Conservation (phyloP, 2,113 vertebrate genomes). For the Corydoras maculifer region DNA sequence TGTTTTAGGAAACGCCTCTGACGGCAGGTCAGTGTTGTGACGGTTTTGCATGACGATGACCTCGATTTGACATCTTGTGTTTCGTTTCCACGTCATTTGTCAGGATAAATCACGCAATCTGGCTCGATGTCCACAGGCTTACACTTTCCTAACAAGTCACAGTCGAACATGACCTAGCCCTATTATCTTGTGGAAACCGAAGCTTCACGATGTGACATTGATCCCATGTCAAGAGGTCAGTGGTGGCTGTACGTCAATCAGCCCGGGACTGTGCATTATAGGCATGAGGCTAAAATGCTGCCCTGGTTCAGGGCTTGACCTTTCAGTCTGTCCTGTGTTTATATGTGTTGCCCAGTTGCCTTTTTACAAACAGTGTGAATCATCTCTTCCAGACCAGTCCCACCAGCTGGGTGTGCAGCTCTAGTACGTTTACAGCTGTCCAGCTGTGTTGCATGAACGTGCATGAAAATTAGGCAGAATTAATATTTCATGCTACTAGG, state of each 20-base stretch:
- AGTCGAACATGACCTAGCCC: conserved; percentile 8
- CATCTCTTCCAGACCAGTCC: conserved; percentile 53
- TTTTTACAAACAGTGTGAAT: conserved; percentile 58
- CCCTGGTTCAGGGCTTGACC: conserved; percentile 21
- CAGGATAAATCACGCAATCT: conserved; percentile 28
- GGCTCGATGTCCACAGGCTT: conserved; percentile 19
- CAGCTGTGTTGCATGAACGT: conserved; percentile 36
- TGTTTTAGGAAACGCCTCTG: background rate
- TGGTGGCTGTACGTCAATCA: background rate
- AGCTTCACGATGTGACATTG: conserved; percentile 2
- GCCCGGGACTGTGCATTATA: conserved; percentile 6
- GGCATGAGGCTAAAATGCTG: conserved; percentile 2
- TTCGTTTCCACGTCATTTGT: background rate
- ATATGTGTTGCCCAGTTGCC: conserved; percentile 42
- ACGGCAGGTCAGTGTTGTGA: background rate
- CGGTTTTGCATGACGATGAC: background rate
- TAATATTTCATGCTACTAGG: conserved; percentile 11
- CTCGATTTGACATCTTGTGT: background rate
- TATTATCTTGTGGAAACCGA: background rate
- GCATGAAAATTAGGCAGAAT: background rate
- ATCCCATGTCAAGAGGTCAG: conserved; percentile 13
- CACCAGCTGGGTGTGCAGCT: conserved; percentile 54
- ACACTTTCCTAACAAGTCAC: conserved; percentile 6
- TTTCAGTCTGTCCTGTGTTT: conserved; percentile 46
- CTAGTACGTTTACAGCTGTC: conserved; percentile 48